phyloP scores from a whole-genome alignment of 2,888 invertebrate genomes.

The Acronicta aceris region DNA sequence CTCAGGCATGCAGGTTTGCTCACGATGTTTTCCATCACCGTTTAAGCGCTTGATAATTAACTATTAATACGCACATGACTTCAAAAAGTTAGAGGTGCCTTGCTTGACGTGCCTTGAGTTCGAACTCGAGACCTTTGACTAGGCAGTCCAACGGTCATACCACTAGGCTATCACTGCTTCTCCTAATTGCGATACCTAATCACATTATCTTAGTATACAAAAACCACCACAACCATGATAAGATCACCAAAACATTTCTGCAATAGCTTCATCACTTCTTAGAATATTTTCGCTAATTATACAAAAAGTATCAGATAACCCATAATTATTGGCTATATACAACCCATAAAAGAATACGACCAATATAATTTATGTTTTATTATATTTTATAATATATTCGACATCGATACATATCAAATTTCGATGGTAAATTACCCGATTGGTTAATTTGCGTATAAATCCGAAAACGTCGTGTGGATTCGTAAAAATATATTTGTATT shows the following conservation, averaged over 20 bases:
- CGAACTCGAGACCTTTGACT: too few relatives aligned
- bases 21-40: too few relatives aligned
- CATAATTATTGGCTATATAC: constrained; percentile 20
- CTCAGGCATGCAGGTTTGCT: too few relatives aligned
- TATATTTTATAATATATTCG: constrained; percentile 9
- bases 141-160: too few relatives aligned
- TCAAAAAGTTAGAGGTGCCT: too few relatives aligned
- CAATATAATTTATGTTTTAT: constrained; percentile 22
- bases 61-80: too few relatives aligned
- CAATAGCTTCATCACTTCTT: constrained; percentile 1
- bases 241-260: neutral
- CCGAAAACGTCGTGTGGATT: constrained; percentile 30
- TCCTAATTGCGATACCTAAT: too few relatives aligned
- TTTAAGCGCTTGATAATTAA: too few relatives aligned
- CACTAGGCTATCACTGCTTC: too few relatives aligned
- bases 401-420: constrained; percentile 49
- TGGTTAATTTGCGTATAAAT: constrained; percentile 36
- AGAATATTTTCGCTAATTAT: constrained; percentile 14
- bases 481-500: constrained; percentile 48
- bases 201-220: too few relatives aligned
- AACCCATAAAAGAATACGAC: constrained; percentile 25
- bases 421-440: constrained; percentile 43
- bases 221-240: too few relatives aligned
- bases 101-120: too few relatives aligned
- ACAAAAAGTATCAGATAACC: constrained; percentile 24